These are phyloP conservation scores for Promerops cafer DNA, from an alignment of 2,113 vertebrate genomes.

Conservation along the genomic window DNA sequence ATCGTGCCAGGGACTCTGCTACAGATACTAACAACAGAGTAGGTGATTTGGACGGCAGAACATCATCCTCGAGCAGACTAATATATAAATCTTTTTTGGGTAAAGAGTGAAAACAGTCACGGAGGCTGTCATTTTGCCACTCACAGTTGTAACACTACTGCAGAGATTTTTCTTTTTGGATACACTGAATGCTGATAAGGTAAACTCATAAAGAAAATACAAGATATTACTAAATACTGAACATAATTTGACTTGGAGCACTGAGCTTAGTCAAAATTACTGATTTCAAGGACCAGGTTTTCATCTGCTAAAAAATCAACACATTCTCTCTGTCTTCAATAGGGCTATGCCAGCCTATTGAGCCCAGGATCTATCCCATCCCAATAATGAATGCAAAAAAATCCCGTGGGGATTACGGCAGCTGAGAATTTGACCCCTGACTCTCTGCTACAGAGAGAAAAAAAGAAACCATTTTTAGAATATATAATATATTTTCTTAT, in stretches of 20 bases:
- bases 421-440: constrained; percentile 44
- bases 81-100: background rate
- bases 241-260: background rate
- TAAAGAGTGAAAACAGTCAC: background rate
- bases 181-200: background rate
- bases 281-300: background rate
- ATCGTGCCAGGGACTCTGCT: background rate
- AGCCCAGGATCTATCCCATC: constrained; percentile 15
- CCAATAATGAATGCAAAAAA: constrained; percentile 39
- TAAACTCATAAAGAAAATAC: background rate
- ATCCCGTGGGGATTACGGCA: background rate
- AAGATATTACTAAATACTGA: background rate
- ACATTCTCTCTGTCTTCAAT: background rate
- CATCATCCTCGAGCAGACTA: background rate
- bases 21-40: constrained; percentile 41
- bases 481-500: constrained; percentile 51
- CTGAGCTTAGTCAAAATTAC: background rate
- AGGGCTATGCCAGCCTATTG: background rate
- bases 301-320: background rate
- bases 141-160: background rate
- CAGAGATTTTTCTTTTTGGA: background rate
- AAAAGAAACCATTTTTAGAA: constrained; percentile 21
- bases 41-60: background rate
- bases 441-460: background rate
- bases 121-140: background rate